These are phyloP conservation scores for Biston betularia DNA, from an alignment of 2,888 invertebrate species.

Conservation along the genomic window DNA sequence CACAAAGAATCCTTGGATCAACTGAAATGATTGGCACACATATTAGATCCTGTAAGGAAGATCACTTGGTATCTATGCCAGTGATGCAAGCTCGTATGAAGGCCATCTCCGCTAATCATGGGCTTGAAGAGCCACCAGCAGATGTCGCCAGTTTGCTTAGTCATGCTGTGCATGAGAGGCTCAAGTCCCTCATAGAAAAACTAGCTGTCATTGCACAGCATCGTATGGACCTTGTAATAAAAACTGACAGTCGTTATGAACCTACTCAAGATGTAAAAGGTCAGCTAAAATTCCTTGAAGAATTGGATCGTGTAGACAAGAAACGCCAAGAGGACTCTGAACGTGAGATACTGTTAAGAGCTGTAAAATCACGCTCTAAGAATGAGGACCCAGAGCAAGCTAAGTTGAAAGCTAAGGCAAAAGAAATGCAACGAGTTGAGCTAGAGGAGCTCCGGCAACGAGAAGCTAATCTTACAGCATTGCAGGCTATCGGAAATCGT, in stretches of 20 bases:
- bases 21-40: conserved; percentile 96
- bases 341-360: conserved; percentile 95
- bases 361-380: conserved; percentile 98
- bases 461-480: conserved; percentile 97
- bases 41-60: conserved; percentile 96
- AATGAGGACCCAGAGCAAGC: conserved; percentile 99
- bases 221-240: conserved; percentile 94
- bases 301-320: conserved; percentile 96
- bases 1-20: conserved; percentile 96
- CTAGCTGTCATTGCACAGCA: conserved; percentile 97
- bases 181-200: conserved; percentile 96
- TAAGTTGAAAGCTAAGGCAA: conserved; percentile 96
- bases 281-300: conserved; percentile 99
- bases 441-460: conserved; percentile 97
- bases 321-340: conserved; percentile 98
- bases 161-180: conserved; percentile 97
- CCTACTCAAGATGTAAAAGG: conserved; percentile 94
- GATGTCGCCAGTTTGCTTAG: conserved; percentile 96
- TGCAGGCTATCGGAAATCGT: conserved; percentile 97
- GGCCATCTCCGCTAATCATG: conserved; percentile 90
- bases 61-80: conserved; percentile 92
- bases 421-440: conserved; percentile 98
- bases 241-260: conserved; percentile 96
- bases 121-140: conserved; percentile 93
- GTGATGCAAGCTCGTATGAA: conserved; percentile 92